These are phyloP conservation scores for Turritopsis rubra DNA, from an alignment of 30 jellyfish, hydroid and myxozoan genomes.

Conservation along the genomic window DNA sequence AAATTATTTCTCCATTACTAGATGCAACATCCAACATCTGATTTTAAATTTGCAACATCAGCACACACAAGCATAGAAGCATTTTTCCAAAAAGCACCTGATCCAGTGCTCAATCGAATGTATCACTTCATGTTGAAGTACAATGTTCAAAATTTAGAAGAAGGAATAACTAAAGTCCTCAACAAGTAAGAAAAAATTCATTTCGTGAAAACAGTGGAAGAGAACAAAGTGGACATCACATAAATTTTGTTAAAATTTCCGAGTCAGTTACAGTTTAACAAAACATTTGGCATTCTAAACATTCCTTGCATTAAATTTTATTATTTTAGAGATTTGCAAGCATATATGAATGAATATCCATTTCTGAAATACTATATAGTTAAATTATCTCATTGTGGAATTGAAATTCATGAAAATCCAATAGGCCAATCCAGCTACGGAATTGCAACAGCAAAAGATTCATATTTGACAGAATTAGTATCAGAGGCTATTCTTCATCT, in stretches of 20 bases:
- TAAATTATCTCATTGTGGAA: constrained; percentile 46
- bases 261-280: too few species aligned
- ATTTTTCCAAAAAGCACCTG: constrained; percentile 45
- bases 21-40: constrained; percentile 67
- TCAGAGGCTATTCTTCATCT: constrained; percentile 57
- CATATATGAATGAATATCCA: constrained; percentile 88
- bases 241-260: too few species aligned
- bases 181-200: constrained; percentile 51
- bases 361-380: constrained; percentile 55
- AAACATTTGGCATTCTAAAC: background rate
- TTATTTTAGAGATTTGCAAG: constrained; percentile 71
- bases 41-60: constrained; percentile 53
- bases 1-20: too few species aligned
- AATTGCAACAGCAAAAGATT: constrained; percentile 60
- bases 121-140: constrained; percentile 48
- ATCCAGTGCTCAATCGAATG: constrained; percentile 39
- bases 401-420: constrained; percentile 52
- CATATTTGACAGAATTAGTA: constrained; percentile 49
- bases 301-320: background rate
- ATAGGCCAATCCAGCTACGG: constrained; percentile 76
- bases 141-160: constrained; percentile 30
- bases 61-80: constrained; percentile 56
- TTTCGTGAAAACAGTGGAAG: too few species aligned
- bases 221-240: too few species aligned
- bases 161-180: constrained; percentile 41